Base-by-base conservation (phyloP, 1,140 invertebrate genomes). In the Tenebrio molitor region DNA sequence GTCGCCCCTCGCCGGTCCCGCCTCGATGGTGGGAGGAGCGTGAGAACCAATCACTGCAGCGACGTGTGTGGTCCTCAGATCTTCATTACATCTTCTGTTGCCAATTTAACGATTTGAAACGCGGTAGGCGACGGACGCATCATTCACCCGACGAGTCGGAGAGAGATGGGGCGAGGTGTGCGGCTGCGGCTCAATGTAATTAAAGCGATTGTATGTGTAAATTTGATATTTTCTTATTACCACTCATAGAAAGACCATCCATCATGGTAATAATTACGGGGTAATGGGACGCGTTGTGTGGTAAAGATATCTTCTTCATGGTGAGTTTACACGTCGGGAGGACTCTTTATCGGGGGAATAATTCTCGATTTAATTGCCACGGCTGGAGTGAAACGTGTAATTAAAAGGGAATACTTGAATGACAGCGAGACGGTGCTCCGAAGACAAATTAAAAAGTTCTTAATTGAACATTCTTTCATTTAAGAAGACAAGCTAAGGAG, bases 31-130 rank as follows among this genome's bases (percentile, higher is more conserved):
- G 46, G 74, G 76, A 33, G 75, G 72, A 69, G 76, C 74, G 44
- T 62, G 29, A 46, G 64, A 78, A 75, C 80, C 80, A 81, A 81
- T 81, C 79, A 79, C 67, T 76, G 78, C 74, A 66, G 70, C 80
- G 74, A 81, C 78, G 79, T 81, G 80, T 81, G 80, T 81, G 80
- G 80, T 81, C 80, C 79, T 76, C 79, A 79, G 74, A 76, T 81
- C 80, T 81, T 81, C 78, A 81, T 81, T 80, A 80, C 71, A 79
- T 77, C 75, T 76, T 70, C 74, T 75, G 73, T 80, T 79, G 79
- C 78, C 78, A 81, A 79, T 81, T 81, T 81, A 81, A 74, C 74
- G 70, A 79, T 80, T 78, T 65, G 70, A 78, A 76, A 78, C 71
- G 58, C 58, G 23, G 62, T 42, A 29, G 53, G 69, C 66, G 64